Evolutionary conservation across 2,888 invertebrate species (phyloP).

Genomic region (Lottia gigantea): DNA sequence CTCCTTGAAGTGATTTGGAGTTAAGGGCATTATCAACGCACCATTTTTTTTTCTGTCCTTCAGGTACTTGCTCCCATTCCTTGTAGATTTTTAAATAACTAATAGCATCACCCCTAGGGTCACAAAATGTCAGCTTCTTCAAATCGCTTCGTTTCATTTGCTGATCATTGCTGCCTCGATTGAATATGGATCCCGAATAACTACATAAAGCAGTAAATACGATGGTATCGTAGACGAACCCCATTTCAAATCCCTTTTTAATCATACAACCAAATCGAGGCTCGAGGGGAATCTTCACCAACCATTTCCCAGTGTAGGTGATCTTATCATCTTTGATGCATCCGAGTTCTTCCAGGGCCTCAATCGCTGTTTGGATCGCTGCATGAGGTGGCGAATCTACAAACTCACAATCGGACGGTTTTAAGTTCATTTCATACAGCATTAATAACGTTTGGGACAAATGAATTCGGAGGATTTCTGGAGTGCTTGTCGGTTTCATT

Average conservation of each 20-base stretch:
- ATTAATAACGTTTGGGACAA: no score
- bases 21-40: slow-evolving; percentile 62
- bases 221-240: slow-evolving; percentile 53
- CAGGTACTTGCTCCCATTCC: slow-evolving; percentile 47
- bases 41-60: slow-evolving; percentile 53
- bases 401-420: slow-evolving; percentile 60
- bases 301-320: slow-evolving; percentile 57
- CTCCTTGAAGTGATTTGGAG: slow-evolving; percentile 56
- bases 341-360: slow-evolving; percentile 50
- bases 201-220: slow-evolving; percentile 54
- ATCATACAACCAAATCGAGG: slow-evolving; percentile 56
- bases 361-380: slow-evolving; percentile 48
- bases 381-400: slow-evolving; percentile 56
- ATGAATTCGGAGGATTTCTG: no score
- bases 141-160: slow-evolving; percentile 51
- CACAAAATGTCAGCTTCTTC: slow-evolving; percentile 54
- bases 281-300: slow-evolving; percentile 61
- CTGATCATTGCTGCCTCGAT: slow-evolving; percentile 46
- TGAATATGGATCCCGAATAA: slow-evolving; percentile 55
- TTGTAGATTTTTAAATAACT: slow-evolving; percentile 55
- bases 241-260: slow-evolving; percentile 40
- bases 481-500: slow-evolving; percentile 53
- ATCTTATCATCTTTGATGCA: slow-evolving; percentile 50
- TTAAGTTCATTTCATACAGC: slow-evolving; percentile 60
- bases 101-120: slow-evolving; percentile 55